Base-by-base conservation (phyloP, 2,888 invertebrate genomes). In the Pheosia tremula region DNA sequence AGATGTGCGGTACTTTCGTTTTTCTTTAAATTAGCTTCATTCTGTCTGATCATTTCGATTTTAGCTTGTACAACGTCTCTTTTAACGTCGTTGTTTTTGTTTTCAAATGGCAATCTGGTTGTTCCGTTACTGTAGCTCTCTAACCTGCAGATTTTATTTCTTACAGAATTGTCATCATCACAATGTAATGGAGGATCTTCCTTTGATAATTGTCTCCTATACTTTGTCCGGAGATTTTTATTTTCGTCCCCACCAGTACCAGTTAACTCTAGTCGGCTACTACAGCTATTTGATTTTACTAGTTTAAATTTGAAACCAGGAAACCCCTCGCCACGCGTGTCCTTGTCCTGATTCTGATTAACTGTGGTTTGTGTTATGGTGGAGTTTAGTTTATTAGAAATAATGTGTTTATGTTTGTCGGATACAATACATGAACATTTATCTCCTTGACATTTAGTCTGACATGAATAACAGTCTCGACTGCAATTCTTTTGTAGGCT, bases 281-380 rank as follows among this genome's bases (percentile, higher is more conserved):
- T 97, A 83, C 97, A 97, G 72, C 97, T 97, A 81, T 97, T 97
- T 43, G 97, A 97, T 89, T 97, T 97, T 1, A 97, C 95, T 69
- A 97, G 89, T 81, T 96, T 96, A 83, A 97, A 97, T 85, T 97
- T 97, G 60, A 97, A 95, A 59, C 96, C 96, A 82, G 94, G 92
- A 81, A 95, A 95, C 50, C 80, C 83, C 10, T 94, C 93, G 8
- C 76, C 74, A n/a, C 85, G 81, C 74, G 84, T 87, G 62, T 72
- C 82, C 72, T 80, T 85, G 52, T 89, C 88, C 74, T 84, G 84
- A 61, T 70, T 84, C 67, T 82, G 79, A 66, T 78, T 85, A 37
- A 74, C 78, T 53, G 80, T 75, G 49, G 85, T 85, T 55, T 81
- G 70, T 58, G 81, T 78, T 56, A 79, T 69, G 62, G 72, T 83